Conservation (phyloP, 2,797 vertebrate genomes). For the Tolypeutes matacus region DNA sequence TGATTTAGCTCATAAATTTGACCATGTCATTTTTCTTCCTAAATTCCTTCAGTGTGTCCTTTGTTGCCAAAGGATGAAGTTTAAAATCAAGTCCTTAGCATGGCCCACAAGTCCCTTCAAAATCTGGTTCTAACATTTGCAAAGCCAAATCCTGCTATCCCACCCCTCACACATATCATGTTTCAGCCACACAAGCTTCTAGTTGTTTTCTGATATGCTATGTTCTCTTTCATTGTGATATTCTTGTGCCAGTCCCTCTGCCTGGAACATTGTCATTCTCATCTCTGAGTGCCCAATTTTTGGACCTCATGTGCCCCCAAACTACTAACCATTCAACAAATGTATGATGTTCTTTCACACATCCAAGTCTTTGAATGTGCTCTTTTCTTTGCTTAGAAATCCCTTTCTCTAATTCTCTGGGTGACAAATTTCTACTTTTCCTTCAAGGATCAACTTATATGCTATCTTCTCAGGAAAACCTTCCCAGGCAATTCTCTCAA, state of each 20-base stretch:
- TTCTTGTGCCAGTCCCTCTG: background rate
- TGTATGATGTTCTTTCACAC: background rate
- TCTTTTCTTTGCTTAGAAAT: background rate
- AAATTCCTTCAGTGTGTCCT: background rate
- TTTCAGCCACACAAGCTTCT: background rate
- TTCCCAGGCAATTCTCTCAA: background rate
- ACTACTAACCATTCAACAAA: background rate
- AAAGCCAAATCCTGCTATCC: background rate
- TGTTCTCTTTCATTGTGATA: background rate
- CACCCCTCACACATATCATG: background rate
- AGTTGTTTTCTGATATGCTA: background rate
- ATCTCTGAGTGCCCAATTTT: background rate
- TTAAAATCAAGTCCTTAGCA: background rate
- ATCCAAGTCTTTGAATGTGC: background rate
- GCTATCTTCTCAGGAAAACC: background rate
- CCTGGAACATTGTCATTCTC: background rate
- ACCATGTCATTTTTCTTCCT: background rate
- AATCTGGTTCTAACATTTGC: background rate
- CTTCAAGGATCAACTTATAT: background rate
- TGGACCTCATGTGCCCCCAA: background rate
- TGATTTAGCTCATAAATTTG: conserved; percentile 10
- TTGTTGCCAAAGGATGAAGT: background rate
- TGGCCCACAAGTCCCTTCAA: background rate
- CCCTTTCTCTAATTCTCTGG: background rate
- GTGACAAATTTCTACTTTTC: background rate